Conservation (phyloP, 1,140 invertebrate species). For the Drosophila bipectinata region DNA sequence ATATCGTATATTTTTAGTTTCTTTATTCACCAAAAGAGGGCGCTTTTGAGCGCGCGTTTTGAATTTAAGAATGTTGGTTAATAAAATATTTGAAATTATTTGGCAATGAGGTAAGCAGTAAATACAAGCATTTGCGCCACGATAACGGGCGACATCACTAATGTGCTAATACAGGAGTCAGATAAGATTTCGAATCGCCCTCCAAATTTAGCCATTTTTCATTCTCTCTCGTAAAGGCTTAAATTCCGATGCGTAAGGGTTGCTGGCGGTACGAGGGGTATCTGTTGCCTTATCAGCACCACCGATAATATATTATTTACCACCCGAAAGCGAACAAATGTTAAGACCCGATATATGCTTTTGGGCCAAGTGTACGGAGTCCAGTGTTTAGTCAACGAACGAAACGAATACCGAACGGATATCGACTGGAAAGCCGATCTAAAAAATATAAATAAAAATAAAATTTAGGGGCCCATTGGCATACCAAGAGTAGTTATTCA, state of each 20-base stretch:
- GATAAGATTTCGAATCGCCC: constrained; percentile 51
- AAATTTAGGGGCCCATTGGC: constrained; percentile 32
- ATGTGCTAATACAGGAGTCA: constrained; percentile 45
- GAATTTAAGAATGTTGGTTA: neutral
- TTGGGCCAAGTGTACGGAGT: constrained; percentile 38
- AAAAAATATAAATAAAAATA: constrained; percentile 31
- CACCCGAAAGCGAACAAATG: constrained; percentile 34
- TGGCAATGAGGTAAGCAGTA: constrained; percentile 28
- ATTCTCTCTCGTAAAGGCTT: constrained; percentile 22
- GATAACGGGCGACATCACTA: constrained; percentile 58
- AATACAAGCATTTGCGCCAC: constrained; percentile 24
- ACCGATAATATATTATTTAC: constrained; percentile 63
- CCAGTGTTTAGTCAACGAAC: constrained; percentile 64
- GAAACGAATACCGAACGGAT: constrained; percentile 76
- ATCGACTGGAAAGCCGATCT: constrained; percentile 32
- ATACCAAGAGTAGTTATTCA: constrained; percentile 51
- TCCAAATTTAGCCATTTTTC: constrained; percentile 28
- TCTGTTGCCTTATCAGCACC: constrained; percentile 52
- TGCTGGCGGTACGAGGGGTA: constrained; percentile 4
- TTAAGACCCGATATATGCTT: constrained; percentile 55
- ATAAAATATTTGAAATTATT: constrained; percentile 26
- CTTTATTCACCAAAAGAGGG: neutral
- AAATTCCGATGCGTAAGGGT: neutral
- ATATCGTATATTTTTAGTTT: neutral
- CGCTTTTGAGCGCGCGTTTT: constrained; percentile 14